Evolutionary conservation across 2,797 vertebrate species (phyloP).

Genomic region (Chiroxiphia lanceolata): DNA sequence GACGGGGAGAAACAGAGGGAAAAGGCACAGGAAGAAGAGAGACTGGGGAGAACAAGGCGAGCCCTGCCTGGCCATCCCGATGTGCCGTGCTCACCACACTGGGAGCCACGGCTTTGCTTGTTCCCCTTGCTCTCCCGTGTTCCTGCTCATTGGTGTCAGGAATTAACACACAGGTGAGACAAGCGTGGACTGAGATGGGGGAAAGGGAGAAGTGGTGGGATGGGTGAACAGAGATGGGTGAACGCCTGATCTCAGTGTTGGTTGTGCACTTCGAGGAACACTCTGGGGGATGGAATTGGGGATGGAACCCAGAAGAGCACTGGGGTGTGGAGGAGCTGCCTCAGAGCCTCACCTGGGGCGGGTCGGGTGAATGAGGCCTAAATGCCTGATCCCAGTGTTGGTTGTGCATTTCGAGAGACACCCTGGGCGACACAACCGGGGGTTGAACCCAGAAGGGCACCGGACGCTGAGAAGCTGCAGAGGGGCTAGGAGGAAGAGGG

Average conservation of each 20-base stretch:
- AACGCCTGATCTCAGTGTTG: rapidly evolving
- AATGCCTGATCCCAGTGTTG: no score
- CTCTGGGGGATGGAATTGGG: no score
- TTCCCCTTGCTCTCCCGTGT: background rate
- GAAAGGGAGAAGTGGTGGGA: background rate
- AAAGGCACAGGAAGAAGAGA: background rate
- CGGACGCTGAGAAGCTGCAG: no score
- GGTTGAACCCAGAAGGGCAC: no score
- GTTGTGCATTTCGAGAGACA: no score
- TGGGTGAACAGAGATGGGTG: background rate
- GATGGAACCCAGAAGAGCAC: no score
- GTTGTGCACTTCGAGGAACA: background rate
- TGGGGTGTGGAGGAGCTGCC: rapidly evolving
- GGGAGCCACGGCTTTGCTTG: background rate
- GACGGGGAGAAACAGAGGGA: background rate
- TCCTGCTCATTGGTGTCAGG: background rate
- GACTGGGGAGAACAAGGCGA: background rate
- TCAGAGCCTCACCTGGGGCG: background rate
- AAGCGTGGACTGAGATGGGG: background rate
- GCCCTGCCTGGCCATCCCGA: background rate
- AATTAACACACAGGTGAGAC: background rate
- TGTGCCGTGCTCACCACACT: background rate
- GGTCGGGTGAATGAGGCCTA: background rate
- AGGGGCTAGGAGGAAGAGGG: no score
- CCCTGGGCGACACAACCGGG: no score